Percentiles rank a stretch among this genome's conserved stretches.
Conservation (phyloP, 2,113 vertebrate species). For the Strix uralensis region DNA sequence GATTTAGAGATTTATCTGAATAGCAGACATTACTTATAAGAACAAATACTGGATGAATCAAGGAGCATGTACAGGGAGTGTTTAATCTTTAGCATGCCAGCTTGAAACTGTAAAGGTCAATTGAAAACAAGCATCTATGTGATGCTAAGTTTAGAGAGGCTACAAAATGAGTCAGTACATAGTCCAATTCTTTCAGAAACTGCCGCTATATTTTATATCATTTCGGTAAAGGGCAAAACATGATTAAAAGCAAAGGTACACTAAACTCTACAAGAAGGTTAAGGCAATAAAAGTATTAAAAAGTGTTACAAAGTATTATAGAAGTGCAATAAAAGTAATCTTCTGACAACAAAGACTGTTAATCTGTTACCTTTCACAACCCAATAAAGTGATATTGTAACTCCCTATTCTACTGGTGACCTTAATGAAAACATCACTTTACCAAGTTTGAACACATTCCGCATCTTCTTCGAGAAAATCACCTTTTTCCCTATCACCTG, state of each 20-base stretch:
- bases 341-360: neutral
- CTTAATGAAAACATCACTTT: neutral
- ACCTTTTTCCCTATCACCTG: neutral
- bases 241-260: neutral
- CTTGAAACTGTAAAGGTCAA: neutral
- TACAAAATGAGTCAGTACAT: neutral
- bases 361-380: neutral
- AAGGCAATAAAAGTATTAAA: neutral
- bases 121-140: neutral
- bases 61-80: neutral
- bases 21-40: neutral
- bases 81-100: neutral
- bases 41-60: conserved; percentile 1
- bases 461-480: neutral
- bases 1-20: conserved; percentile 33
- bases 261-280: neutral
- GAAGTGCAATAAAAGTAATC: neutral
- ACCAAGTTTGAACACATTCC: neutral
- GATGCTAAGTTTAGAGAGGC: neutral
- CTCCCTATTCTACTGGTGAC: neutral
- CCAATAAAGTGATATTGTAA: neutral
- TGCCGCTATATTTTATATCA: neutral
- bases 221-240: neutral
- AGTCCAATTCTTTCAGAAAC: neutral
- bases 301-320: neutral